Conservation (phyloP, 2,113 vertebrate genomes). For the Daubentonia madagascariensis region DNA sequence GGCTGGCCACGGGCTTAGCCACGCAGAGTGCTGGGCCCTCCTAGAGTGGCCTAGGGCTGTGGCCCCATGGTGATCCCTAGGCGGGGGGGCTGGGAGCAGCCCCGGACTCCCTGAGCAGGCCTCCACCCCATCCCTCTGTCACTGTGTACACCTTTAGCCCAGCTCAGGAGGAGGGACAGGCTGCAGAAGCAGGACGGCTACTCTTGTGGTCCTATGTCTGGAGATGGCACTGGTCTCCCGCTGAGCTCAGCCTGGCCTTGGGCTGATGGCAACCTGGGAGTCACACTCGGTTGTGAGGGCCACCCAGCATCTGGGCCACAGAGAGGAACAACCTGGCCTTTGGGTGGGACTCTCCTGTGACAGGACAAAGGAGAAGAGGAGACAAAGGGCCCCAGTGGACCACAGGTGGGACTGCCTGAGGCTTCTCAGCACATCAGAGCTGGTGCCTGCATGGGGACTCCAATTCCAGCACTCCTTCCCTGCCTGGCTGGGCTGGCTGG, state of each 20-base stretch:
- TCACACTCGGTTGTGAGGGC: fast-evolving
- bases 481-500: background rate
- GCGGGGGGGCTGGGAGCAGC: background rate
- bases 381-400: background rate
- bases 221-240: background rate
- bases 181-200: fast-evolving
- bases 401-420: fast-evolving
- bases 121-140: background rate
- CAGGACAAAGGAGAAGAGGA: background rate
- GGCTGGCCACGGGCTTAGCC: background rate
- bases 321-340: background rate
- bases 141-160: background rate
- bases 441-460: background rate
- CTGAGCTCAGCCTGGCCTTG: background rate
- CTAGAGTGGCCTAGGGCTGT: background rate
- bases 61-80: background rate
- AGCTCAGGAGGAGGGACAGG: background rate
- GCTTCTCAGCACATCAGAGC: background rate
- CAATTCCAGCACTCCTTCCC: background rate
- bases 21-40: background rate
- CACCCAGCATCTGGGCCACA: background rate
- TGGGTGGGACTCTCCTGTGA: background rate
- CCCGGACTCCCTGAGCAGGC: background rate
- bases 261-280: background rate
- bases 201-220: background rate